Evolutionary conservation across 2,888 invertebrate species (phyloP).

Genomic region (Latrodectus hesperus): DNA sequence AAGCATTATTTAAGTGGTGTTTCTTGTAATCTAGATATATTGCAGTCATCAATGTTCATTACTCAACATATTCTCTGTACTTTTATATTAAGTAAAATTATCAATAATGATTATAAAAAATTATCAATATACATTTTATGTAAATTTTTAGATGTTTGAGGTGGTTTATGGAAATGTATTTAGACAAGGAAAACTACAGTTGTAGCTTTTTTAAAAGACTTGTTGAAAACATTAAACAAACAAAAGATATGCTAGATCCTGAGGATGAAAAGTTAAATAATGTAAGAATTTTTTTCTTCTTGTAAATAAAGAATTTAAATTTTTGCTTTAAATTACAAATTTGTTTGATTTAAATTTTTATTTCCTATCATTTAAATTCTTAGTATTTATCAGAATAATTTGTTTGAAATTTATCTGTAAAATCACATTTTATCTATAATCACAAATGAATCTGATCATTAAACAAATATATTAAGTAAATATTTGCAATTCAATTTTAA

Average conservation of each 20-base stretch:
- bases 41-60: neutral
- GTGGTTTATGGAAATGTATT: conserved; percentile 94
- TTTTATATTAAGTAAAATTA: too few species aligned
- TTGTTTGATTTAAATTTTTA: neutral
- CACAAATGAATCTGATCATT: too few species aligned
- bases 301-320: neutral
- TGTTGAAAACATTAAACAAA: conserved; percentile 94
- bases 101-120: too few species aligned
- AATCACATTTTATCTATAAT: too few species aligned
- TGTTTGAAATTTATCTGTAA: too few species aligned
- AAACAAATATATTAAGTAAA: too few species aligned
- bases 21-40: neutral
- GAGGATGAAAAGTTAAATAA: conserved; percentile 88
- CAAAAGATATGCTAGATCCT: conserved; percentile 89
- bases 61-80: too few species aligned
- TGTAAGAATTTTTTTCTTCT: conserved; percentile 78
- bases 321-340: neutral
- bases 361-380: neutral
- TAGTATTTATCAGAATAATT: too few species aligned
- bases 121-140: too few species aligned
- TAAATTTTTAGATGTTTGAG: conserved; percentile 82
- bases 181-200: conserved; percentile 94
- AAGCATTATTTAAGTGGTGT: too few species aligned
- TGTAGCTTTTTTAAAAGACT: conserved; percentile 95
- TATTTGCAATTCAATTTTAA: too few species aligned